phyloP scores from a whole-genome alignment of 2,888 invertebrate genomes.

The Ophion ellenae region DNA sequence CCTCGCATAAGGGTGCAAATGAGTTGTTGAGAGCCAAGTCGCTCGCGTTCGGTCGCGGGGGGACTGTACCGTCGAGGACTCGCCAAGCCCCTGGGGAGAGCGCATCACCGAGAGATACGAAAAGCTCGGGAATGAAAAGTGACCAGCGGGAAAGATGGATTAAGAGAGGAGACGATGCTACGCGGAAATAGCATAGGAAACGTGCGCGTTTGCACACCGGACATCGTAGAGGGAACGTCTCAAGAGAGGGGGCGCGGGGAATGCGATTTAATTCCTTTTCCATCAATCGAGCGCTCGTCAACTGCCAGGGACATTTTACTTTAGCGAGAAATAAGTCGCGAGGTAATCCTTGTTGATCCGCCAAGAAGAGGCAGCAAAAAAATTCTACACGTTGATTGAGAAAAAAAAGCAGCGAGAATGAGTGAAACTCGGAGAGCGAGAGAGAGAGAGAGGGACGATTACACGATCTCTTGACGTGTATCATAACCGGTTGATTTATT shows the following conservation, averaged over 20 bases:
- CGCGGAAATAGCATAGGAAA: constrained; percentile 57
- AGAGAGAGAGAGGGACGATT: constrained; percentile 33
- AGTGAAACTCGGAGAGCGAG: neutral
- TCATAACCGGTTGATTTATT: constrained; percentile 62
- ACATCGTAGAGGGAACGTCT: neutral
- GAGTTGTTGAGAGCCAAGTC: no score
- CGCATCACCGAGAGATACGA: neutral
- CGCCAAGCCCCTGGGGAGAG: no score
- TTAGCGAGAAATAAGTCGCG: constrained; percentile 47
- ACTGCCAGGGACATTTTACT: constrained; percentile 57
- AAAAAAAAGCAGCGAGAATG: neutral
- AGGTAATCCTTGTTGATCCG: constrained; percentile 40
- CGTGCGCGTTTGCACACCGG: no score
- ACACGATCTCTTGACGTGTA: constrained; percentile 47
- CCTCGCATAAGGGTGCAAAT: no score
- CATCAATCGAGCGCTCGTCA: constrained; percentile 66
- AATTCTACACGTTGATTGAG: neutral
- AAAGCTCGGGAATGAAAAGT: constrained; percentile 47
- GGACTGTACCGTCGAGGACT: no score
- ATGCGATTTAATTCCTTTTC: constrained; percentile 79
- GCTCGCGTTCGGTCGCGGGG: no score
- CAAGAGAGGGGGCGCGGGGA: constrained; percentile 61
- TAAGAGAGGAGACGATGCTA: constrained; percentile 68
- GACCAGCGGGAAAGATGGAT: constrained; percentile 54
- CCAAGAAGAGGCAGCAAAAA: constrained; percentile 12